Base-by-base conservation (phyloP, 2,797 vertebrate species). In the Manis pentadactyla region DNA sequence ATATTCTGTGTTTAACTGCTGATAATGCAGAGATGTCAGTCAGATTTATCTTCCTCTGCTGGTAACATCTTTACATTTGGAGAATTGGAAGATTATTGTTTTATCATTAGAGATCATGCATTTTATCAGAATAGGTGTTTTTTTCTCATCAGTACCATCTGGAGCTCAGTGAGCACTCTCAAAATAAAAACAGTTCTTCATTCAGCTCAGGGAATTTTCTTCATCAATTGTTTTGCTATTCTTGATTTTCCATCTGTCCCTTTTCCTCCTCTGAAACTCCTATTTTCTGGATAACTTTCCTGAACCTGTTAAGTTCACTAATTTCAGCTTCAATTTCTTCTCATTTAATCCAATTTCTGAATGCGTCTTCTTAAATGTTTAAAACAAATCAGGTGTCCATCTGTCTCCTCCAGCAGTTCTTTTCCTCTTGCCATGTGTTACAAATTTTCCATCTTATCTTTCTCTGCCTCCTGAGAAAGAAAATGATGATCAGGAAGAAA, bases 331-430 rank as follows among this genome's bases (percentile, higher is more conserved):
- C 42, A 88, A 23, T 55, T 95, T 94, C 37, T 61, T 93, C 34
- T 95, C 19, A 90, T 77, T 93, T 86, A 88, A 88, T 27, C 7
- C 63, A 42, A 7, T 31, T 93, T 94, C 42, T 68, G 66, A 74
- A 31, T 82, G 1, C 7, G 51, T 94, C 53, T 51, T 91, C n/a
- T 4, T 85, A 86, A 95, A 7, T 57, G 42, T 5, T 59, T 91
- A 55, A 94, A 95, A 71, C 37, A 91, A 95, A 90, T 85, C 29
- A 81, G 21, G 66, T 90, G 71, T 87, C 71, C 59, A 90, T 94
- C 64, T 96, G 29, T 77, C 39, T 90, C 59, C 23, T 91, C 9
- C 6, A 82, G 42, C 14, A 81, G 46, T 19, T 78, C 5, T 78
- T 87, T 90, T 39, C 55, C 25, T 79, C 51, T 91, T 49, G 5